Evolutionary conservation across 2,113 vertebrate genomes (phyloP), one percentile per base, ranked within the genome.

Genomic region (Eleginops maclovinus): DNA sequence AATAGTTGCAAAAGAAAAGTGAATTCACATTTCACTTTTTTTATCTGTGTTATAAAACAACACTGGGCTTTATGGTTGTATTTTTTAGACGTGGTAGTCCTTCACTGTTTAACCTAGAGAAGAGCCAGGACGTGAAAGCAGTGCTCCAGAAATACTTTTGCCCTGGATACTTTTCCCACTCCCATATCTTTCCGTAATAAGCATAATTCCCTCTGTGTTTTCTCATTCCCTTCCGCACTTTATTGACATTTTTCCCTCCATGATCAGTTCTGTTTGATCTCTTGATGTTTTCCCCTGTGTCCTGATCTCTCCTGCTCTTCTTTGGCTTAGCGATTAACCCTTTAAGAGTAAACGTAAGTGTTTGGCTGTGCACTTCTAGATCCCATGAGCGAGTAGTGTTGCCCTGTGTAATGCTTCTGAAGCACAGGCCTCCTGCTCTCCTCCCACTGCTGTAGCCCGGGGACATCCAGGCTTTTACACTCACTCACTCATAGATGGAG

Each of bases 371-470:
- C 12, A 47, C 36, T 26, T 78, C 71, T 43, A 11, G 41, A 63
- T 88, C 73, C 71, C 83, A 44, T 83, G 85, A 82, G 77, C 75
- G 82, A 75, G 51, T 19, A 43, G 11, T 63, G 77, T 24, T 79
- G 81, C 77, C 73, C 82, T 72, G 65, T 3, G 3, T 86, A 83
- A 82, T 85, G 72, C 81, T 71, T 90, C 86, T 85, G 65, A 89
- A 87, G 79, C 66, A 50, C 66, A 60, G 56, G 66, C 66, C 54
- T 90, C 64, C 78, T 79, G 78, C 72, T 87, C 72, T 81, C 83
- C 87, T 87, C 85, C 85, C 75, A 85, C 89, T 82, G 68, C 75
- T 75, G 46, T 72, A 86, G 86, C 86, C 87, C 61, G 75, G 80
- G 77, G 85, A 89, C 67, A 72, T 85, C 31, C 53, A 61, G 58